phyloP scores from a whole-genome alignment of 2,888 invertebrate genomes.

The Shargacucullia verbasci region DNA sequence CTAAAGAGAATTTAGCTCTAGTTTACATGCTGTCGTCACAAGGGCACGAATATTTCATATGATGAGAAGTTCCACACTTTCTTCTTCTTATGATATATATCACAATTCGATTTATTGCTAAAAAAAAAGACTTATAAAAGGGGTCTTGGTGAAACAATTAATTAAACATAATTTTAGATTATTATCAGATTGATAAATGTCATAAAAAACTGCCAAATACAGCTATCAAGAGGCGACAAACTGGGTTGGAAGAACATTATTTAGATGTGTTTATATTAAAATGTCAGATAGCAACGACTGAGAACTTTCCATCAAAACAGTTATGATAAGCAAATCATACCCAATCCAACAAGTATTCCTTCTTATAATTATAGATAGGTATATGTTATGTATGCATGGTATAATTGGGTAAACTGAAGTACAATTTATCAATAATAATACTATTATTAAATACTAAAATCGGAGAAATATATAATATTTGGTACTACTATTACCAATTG shows the following conservation, averaged over 20 bases:
- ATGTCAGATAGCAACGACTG: conserved; percentile 1
- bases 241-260: conserved; percentile 24
- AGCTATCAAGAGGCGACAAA: conserved; percentile 15
- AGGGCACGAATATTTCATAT: conserved; percentile 55
- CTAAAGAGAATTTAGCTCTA: conserved; percentile 56
- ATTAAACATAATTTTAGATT: conserved; percentile 12
- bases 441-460: too few species aligned
- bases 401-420: too few species aligned
- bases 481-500: too few species aligned
- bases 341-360: neutral
- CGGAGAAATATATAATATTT: too few species aligned
- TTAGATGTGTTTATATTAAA: conserved; percentile 8
- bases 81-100: conserved; percentile 23
- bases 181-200: conserved; percentile 42
- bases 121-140: neutral
- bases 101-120: conserved; percentile 2
- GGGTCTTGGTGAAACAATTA: conserved; percentile 14
- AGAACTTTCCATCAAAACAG: neutral
- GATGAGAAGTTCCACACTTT: conserved; percentile 27
- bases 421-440: too few species aligned
- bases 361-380: too few species aligned
- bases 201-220: conserved; percentile 24
- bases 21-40: conserved; percentile 64
- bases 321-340: neutral
- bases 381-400: too few species aligned